These are phyloP conservation scores for Parotocinclus haroldoi DNA, from an alignment of 2,797 vertebrate genomes.

Conservation along the genomic window DNA sequence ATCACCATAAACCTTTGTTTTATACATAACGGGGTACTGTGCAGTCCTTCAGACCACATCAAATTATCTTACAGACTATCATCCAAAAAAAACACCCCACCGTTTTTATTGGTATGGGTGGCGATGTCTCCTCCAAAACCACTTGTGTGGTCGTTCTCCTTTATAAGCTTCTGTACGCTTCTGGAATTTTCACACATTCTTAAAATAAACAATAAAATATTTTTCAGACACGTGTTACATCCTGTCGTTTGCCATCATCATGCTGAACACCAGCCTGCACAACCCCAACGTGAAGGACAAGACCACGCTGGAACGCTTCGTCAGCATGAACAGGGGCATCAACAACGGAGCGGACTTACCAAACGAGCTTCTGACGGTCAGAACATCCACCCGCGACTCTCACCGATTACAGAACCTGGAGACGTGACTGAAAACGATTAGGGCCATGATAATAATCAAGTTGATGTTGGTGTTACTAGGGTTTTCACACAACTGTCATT, in stretches of 20 bases:
- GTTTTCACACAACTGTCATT: too few species aligned
- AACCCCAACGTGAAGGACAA: slow-evolving; percentile 92
- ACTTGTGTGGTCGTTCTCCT: too few species aligned
- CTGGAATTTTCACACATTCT: background rate
- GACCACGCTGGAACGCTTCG: slow-evolving; percentile 83
- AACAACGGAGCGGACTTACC: slow-evolving; percentile 82
- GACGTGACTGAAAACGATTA: too few species aligned
- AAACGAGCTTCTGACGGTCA: slow-evolving; percentile 76
- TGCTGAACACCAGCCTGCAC: slow-evolving; percentile 94
- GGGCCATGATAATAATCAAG: too few species aligned
- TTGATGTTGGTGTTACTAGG: too few species aligned
- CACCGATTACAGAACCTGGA: background rate
- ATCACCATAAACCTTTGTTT: too few species aligned
- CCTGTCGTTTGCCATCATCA: slow-evolving; percentile 92
- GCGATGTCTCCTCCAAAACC: too few species aligned
- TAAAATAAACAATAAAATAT: background rate
- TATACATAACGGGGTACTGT: too few species aligned
- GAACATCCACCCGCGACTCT: slow-evolving; percentile 13
- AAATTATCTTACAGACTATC: too few species aligned
- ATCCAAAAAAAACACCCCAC: too few species aligned
- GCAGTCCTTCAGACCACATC: too few species aligned
- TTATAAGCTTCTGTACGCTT: background rate
- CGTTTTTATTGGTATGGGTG: too few species aligned
- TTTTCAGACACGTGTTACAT: slow-evolving; percentile 89
- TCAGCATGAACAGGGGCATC: slow-evolving; percentile 90